Conservation (phyloP, 2,888 invertebrate species). For the Ectemnius lituratus region DNA sequence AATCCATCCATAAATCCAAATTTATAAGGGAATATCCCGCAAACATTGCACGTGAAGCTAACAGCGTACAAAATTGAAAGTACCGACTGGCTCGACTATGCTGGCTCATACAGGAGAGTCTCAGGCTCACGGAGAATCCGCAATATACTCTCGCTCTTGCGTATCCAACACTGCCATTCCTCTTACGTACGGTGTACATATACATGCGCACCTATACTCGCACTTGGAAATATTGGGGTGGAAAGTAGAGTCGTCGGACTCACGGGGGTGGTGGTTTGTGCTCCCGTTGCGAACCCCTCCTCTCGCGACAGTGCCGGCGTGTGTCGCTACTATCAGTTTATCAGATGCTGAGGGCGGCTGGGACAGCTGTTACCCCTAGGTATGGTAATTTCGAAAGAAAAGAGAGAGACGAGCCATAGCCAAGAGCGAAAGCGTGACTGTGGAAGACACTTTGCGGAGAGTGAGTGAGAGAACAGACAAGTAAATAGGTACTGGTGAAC, state of each 20-base stretch:
- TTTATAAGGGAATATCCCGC: slow-evolving; percentile 54
- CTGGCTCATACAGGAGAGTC: slow-evolving; percentile 4
- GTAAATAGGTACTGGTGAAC: neutral
- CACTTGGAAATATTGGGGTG: slow-evolving; percentile 20
- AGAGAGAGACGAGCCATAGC: slow-evolving; percentile 19
- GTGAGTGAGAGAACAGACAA: slow-evolving; percentile 4
- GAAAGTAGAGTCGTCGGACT: slow-evolving; percentile 1
- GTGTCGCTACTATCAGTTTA: slow-evolving; percentile 75
- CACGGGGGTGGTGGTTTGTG: neutral
- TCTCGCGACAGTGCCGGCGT: slow-evolving; percentile 42
- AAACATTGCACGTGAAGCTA: slow-evolving; percentile 53
- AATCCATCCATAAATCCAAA: slow-evolving; percentile 55
- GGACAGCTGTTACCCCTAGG: slow-evolving; percentile 73
- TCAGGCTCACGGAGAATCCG: slow-evolving; percentile 49
- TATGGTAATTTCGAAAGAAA: slow-evolving; percentile 73
- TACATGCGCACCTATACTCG: slow-evolving; percentile 37
- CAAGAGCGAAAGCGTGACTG: neutral
- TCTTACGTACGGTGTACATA: neutral
- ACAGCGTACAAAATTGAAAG: slow-evolving; percentile 63
- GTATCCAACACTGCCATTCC: slow-evolving; percentile 29
- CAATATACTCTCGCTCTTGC: slow-evolving; percentile 54
- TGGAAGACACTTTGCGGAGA: slow-evolving; percentile 2
- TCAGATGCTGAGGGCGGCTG: slow-evolving; percentile 67
- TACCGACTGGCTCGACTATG: slow-evolving; percentile 16
- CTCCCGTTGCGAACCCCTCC: slow-evolving; percentile 9